Evolutionary conservation across 2,113 vertebrate species (phyloP), one percentile per base, ranked within the genome.

Genomic region (Rhodinocichla rosea): DNA sequence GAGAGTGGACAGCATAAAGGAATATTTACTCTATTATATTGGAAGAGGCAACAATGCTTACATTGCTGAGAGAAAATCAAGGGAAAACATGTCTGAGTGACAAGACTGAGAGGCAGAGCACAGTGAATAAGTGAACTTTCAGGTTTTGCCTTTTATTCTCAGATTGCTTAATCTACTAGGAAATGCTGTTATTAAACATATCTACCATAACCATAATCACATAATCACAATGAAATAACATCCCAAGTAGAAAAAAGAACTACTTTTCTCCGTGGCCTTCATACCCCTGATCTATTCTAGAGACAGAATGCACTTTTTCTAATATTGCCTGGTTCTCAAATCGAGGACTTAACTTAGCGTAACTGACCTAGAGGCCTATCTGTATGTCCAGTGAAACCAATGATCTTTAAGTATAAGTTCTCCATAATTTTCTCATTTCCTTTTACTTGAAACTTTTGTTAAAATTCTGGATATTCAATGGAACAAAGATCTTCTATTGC

Each of bases 291-390:
- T 60, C 15, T 74, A 14, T 39, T 84, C 22, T 56, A 74, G 33
- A 44, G 35, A 15, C 6, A 67, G n/a, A 64, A 76, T 40, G 23
- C 9, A 59, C 18, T 55, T 80, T 80, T 73, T 59, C 28, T 35
- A 74, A 47, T 53, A 39, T 9, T 53, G 15, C 13, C 37, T 68
- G 22, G 9, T 60, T 79, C 40, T 64, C 24, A 83, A 57, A 69
- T 30, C 0, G 0, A 56, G 32, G 57, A 49, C 17, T 53, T 83
- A 57, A 52, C 15, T 60, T 45, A 52, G 16, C 1, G 0, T 42
- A 40, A 59, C 9, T 56, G 39, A 75, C 13, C 9, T 56, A 12
- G 33, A 87, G 10, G 19, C 1, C 27, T 91, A 32, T 64, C 16
- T 33, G 15, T 33, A 22, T 24, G 8, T 33, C 40, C 71, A 77